Evolutionary conservation across 2,888 invertebrate genomes (phyloP).

Genomic region (Melinopterus prodromus): DNA sequence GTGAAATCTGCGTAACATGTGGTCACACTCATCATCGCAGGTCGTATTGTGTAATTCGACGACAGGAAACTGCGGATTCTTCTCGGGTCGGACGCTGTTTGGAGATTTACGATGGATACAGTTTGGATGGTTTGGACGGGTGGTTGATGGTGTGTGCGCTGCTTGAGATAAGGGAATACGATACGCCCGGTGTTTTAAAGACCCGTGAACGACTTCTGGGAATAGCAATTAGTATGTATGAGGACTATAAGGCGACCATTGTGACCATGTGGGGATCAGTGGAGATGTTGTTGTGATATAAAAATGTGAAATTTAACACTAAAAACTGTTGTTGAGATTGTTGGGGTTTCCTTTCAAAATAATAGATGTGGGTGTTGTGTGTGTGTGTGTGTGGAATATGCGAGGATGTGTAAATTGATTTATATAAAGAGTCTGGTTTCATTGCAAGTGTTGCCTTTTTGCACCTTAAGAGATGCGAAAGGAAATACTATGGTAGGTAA

Average conservation of each 20-base stretch:
- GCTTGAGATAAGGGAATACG: not conserved
- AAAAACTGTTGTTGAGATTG: not conserved
- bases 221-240: not conserved
- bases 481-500: too few species aligned
- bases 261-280: not conserved
- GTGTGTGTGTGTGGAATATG: too few species aligned
- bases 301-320: not conserved
- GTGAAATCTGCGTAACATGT: not conserved
- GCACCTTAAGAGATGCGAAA: too few species aligned
- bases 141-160: not conserved
- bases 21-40: not conserved
- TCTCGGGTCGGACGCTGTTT: not conserved
- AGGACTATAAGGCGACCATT: not conserved
- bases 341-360: not conserved
- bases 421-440: too few species aligned
- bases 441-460: too few species aligned
- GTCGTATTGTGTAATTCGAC: not conserved
- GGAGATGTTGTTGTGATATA: not conserved
- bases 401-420: too few species aligned
- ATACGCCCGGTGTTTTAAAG: not conserved
- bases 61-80: not conserved
- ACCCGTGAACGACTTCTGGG: slow-evolving; percentile 4
- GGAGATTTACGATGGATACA: not conserved
- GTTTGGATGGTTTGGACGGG: not conserved
- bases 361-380: not conserved